Conservation (phyloP, 2,113 vertebrate species). For the Bungarus multicinctus region DNA sequence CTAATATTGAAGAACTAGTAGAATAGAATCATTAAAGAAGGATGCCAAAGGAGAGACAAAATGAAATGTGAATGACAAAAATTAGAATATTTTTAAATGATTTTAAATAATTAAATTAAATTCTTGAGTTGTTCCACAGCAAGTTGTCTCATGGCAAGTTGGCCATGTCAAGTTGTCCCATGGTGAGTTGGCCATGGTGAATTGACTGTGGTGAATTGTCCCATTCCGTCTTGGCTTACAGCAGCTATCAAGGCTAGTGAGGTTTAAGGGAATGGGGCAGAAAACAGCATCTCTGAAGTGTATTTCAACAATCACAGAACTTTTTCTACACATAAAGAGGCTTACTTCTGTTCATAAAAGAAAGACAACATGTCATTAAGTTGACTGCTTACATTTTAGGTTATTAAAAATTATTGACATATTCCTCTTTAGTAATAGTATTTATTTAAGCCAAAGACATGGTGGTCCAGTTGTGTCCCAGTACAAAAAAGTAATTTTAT, state of each 20-base stretch:
- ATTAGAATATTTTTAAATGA: not conserved
- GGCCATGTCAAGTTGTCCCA: too few species aligned
- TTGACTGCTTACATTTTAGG: too few species aligned
- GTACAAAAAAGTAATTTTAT: not conserved
- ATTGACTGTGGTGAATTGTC: too few species aligned
- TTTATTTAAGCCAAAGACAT: not conserved
- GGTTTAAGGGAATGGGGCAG: not conserved
- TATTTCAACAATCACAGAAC: not conserved
- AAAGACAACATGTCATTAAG: constrained; percentile 5
- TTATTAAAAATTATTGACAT: not conserved
- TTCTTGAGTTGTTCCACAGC: not conserved
- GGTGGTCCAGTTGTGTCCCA: not conserved
- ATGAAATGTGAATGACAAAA: not conserved
- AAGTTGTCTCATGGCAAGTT: too few species aligned
- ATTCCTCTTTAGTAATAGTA: not conserved
- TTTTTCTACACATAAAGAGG: not conserved
- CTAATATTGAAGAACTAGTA: too few species aligned
- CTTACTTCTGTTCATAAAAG: not conserved
- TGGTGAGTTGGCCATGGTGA: too few species aligned
- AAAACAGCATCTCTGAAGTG: not conserved
- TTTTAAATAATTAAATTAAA: not conserved
- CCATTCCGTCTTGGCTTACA: not conserved
- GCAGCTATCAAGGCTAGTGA: not conserved
- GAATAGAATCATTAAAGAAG: too few species aligned
- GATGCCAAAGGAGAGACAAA: not conserved